Conservation (phyloP, 2,113 vertebrate genomes). For the Vulpes ferrilata region DNA sequence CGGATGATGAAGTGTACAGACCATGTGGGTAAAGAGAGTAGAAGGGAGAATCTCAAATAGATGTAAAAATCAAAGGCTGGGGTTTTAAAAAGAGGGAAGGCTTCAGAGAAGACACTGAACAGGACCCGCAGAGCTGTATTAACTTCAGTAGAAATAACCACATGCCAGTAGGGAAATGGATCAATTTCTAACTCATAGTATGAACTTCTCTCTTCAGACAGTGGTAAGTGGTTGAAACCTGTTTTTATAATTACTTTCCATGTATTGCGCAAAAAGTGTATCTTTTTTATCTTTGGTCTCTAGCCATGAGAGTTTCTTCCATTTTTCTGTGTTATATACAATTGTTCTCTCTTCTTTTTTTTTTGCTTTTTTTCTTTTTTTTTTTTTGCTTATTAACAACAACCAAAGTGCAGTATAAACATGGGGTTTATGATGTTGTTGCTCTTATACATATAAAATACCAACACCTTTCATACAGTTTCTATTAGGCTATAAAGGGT, state of each 20-base stretch:
- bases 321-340: not conserved
- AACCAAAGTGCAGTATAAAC: slow-evolving; percentile 47
- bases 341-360: not conserved
- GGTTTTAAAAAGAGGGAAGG: slow-evolving; percentile 94
- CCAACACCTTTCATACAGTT: not conserved
- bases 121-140: slow-evolving; percentile 92
- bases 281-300: slow-evolving; percentile 64
- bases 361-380: not conserved
- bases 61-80: slow-evolving; percentile 91
- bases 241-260: not conserved
- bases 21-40: slow-evolving; percentile 89
- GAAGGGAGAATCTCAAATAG: slow-evolving; percentile 87
- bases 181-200: slow-evolving; percentile 83
- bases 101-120: slow-evolving; percentile 94
- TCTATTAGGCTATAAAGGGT: not conserved
- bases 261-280: not conserved
- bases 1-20: slow-evolving; percentile 88
- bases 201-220: not conserved
- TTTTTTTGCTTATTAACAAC: not conserved
- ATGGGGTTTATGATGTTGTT: not conserved
- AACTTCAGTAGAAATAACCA: slow-evolving; percentile 93
- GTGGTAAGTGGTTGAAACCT: not conserved
- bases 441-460: slow-evolving; percentile 3
- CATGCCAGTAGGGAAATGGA: slow-evolving; percentile 89
- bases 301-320: not conserved